A percentile compares a stretch with the other conserved stretches of the same genome.
Conservation (phyloP, 2,888 invertebrate species). For the Nomada hirtipes region DNA sequence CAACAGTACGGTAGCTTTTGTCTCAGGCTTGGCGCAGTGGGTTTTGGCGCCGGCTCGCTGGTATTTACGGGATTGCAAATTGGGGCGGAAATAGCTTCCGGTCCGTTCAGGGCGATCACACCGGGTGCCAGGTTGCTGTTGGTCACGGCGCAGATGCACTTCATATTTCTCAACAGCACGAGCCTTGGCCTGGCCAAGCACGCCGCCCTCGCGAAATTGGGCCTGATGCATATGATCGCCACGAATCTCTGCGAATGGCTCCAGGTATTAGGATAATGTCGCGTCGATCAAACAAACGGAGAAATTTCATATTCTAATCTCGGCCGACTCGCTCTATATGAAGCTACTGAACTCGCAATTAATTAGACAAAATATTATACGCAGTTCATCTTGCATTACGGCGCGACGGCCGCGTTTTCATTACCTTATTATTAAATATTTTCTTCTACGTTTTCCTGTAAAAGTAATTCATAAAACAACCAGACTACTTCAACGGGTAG, state of each 20-base stretch:
- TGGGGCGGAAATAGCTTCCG: constrained; percentile 84
- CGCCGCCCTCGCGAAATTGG: constrained; percentile 92
- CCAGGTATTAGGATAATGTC: constrained; percentile 85
- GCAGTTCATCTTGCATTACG: no score
- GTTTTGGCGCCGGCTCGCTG: constrained; percentile 86
- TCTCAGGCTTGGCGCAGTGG: constrained; percentile 92
- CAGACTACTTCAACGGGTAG: constrained; percentile 29
- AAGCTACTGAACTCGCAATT: no score
- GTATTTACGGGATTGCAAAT: constrained; percentile 90
- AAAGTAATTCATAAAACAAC: no score
- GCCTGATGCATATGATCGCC: constrained; percentile 97
- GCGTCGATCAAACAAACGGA: no score
- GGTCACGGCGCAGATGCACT: constrained; percentile 96
- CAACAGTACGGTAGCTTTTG: constrained; percentile 94
- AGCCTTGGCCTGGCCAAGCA: constrained; percentile 88
- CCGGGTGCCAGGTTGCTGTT: constrained; percentile 93
- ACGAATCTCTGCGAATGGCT: constrained; percentile 97
- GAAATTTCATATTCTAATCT: no score
- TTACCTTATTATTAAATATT: no score
- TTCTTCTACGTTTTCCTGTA: no score
- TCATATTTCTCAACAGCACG: constrained; percentile 96
- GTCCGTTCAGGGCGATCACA: constrained; percentile 88
- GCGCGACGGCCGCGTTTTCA: no score
- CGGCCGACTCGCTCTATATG: no score
- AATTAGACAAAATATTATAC: no score